These are phyloP conservation scores for Euzetes globulus DNA, from an alignment of 2,888 invertebrate species.

Conservation along the genomic window DNA sequence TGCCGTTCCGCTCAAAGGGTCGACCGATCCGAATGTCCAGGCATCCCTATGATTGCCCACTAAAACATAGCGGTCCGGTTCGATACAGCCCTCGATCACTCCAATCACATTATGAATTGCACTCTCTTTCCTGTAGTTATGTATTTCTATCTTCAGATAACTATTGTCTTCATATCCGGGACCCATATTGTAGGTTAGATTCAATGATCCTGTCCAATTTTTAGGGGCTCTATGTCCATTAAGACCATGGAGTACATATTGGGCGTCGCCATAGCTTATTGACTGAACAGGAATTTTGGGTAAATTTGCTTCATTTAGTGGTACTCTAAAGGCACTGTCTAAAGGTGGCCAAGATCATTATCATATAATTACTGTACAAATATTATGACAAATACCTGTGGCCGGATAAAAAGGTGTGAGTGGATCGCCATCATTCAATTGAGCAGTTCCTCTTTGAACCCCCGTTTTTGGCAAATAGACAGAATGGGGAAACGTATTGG, in stretches of 20 bases:
- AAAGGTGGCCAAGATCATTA: no score
- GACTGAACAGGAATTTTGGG: conserved; percentile 40
- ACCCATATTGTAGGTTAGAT: conserved; percentile 38
- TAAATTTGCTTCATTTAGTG: neutral
- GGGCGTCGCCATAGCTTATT: conserved; percentile 41
- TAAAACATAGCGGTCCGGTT: conserved; percentile 51
- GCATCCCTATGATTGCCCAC: conserved; percentile 54
- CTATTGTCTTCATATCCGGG: conserved; percentile 37
- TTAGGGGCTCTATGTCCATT: conserved; percentile 37
- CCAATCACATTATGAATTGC: conserved; percentile 46
- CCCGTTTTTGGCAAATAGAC: conserved; percentile 3
- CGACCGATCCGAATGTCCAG: conserved; percentile 52
- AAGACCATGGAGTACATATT: conserved; percentile 35
- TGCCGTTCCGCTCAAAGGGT: conserved; percentile 52
- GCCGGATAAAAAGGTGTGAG: neutral
- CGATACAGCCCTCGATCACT: conserved; percentile 44
- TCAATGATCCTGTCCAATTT: conserved; percentile 38
- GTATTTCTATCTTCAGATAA: conserved; percentile 33
- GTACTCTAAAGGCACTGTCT: conserved; percentile 8
- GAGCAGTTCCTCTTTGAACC: neutral
- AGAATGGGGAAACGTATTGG: neutral
- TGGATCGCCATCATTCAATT: neutral
- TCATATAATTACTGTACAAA: neutral
- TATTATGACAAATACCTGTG: neutral
- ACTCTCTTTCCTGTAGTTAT: conserved; percentile 27